Evolutionary conservation across 2,888 invertebrate species (phyloP).

Genomic region (Altica lythri): DNA sequence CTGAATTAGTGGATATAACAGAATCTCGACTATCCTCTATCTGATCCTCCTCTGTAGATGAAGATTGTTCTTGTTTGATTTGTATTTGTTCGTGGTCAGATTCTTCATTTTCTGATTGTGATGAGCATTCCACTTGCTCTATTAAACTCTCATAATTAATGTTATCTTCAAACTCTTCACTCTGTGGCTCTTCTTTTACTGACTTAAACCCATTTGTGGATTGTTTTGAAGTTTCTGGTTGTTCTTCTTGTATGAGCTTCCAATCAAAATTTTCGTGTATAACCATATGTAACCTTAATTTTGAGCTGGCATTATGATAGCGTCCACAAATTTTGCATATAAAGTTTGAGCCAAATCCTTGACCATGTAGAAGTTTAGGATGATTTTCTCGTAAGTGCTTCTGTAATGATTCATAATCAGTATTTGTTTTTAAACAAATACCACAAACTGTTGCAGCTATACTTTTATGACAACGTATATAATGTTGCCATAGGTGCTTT

Average conservation of each 20-base stretch:
- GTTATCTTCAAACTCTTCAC: conserved; percentile 43
- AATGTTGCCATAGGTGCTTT: conserved; percentile 66
- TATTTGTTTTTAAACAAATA: conserved; percentile 63
- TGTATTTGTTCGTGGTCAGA: conserved; percentile 24
- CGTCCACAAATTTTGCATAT: conserved; percentile 60
- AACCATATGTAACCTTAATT: conserved; percentile 62
- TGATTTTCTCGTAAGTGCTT: conserved; percentile 55
- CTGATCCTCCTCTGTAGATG: conserved; percentile 30
- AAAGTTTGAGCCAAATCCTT: conserved; percentile 63
- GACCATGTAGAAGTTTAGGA: conserved; percentile 58
- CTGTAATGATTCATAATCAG: conserved; percentile 58
- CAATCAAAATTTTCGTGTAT: conserved; percentile 61
- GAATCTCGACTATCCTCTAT: conserved; percentile 36
- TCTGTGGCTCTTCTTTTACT: conserved; percentile 10
- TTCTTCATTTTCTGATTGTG: conserved; percentile 38
- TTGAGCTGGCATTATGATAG: conserved; percentile 64
- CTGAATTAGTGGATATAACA: too few species aligned
- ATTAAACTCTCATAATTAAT: conserved; percentile 53
- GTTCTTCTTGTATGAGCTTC: conserved; percentile 43
- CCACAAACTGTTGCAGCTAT: conserved; percentile 65
- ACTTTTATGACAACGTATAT: conserved; percentile 62
- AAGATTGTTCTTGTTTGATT: conserved; percentile 24
- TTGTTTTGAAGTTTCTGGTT: conserved; percentile 20
- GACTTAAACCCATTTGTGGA: conserved; percentile 33
- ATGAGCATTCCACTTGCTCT: conserved; percentile 49